Conservation (phyloP, 2,113 vertebrate species). For the Columbina picui region DNA sequence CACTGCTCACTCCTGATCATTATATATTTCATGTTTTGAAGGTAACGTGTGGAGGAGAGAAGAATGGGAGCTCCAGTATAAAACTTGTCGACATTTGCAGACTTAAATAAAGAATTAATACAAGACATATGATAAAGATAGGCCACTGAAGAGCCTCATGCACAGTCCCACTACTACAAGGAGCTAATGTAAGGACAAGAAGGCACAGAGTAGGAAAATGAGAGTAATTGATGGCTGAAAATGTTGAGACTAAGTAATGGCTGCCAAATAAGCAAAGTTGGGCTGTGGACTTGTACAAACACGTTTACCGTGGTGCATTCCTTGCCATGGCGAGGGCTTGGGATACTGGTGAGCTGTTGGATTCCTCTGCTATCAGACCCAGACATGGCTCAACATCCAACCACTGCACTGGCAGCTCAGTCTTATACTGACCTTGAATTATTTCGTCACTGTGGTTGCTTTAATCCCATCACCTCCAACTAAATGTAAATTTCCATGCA, state of each 20-base stretch:
- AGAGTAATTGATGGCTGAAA: background rate
- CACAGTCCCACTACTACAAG: background rate
- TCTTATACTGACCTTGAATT: background rate
- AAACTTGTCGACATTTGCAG: background rate
- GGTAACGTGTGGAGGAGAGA: accelerated
- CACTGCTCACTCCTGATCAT: background rate
- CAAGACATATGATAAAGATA: background rate
- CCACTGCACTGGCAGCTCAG: background rate
- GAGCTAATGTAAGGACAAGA: background rate
- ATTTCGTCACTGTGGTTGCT: background rate
- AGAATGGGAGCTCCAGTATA: background rate
- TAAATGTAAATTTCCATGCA: background rate
- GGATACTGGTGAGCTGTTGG: background rate
- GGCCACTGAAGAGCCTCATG: background rate
- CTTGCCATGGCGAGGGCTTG: background rate
- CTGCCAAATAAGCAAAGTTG: background rate
- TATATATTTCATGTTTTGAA: background rate
- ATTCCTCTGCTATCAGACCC: background rate
- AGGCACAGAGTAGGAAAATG: background rate
- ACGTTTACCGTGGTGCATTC: background rate
- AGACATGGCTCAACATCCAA: background rate
- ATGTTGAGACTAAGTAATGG: background rate
- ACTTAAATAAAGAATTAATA: background rate
- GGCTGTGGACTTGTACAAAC: background rate
- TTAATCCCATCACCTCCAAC: background rate